Evolutionary conservation across 2,888 invertebrate genomes (phyloP).

Genomic region (Lithophane semibrunnea): DNA sequence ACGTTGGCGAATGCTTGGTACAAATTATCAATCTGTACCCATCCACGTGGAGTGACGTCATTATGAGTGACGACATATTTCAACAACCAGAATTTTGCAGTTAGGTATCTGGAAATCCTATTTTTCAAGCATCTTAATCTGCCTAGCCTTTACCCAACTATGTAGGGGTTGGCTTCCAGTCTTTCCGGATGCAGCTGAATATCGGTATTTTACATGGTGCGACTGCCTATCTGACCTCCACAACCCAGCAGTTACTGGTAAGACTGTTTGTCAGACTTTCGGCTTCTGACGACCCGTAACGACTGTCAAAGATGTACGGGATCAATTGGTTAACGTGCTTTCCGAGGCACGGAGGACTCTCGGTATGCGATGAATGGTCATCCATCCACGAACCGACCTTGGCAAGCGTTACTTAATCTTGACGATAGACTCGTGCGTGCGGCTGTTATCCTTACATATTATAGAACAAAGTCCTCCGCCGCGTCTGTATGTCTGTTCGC

Average conservation of each 20-base stretch:
- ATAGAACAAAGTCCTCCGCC: too few relatives aligned
- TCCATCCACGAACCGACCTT: not conserved
- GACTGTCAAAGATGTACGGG: not conserved
- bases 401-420: not conserved
- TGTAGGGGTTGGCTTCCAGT: not conserved
- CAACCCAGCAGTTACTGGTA: not conserved
- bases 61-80: not conserved
- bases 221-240: not conserved
- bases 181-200: not conserved
- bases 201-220: not conserved
- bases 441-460: not conserved
- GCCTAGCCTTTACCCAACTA: not conserved
- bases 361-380: not conserved
- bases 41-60: not conserved
- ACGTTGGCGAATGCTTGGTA: conserved; percentile 65
- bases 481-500: too few relatives aligned
- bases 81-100: not conserved
- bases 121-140: not conserved
- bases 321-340: not conserved
- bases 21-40: not conserved
- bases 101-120: not conserved
- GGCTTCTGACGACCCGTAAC: not conserved
- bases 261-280: not conserved
- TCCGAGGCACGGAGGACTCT: not conserved
- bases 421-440: not conserved